A percentile compares a stretch with the other conserved stretches of the same genome.
Conservation (phyloP, 2,797 vertebrate species). For the Sitta carolinensis region DNA sequence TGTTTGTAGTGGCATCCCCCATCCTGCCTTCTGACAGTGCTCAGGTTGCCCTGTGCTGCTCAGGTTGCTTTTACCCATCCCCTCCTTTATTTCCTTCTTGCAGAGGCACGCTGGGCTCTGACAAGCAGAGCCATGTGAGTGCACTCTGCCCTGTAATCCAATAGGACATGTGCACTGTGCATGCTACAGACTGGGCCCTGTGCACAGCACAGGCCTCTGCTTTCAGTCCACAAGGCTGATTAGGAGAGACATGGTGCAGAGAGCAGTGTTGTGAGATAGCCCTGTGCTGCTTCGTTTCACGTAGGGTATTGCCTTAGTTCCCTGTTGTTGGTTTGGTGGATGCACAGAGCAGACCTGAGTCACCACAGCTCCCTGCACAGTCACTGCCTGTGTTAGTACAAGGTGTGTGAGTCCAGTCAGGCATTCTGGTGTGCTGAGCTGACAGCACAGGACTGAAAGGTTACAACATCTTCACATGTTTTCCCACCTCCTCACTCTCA, state of each 20-base stretch:
- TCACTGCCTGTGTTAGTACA: not conserved
- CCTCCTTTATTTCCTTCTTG: not conserved
- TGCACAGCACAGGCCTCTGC: not conserved
- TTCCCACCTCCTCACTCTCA: not conserved
- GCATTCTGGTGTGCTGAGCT: not conserved
- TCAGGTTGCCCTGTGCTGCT: not conserved
- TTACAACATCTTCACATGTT: not conserved
- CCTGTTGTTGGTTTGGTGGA: not conserved
- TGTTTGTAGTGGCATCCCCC: not conserved
- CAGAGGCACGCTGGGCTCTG: not conserved
- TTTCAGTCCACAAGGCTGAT: constrained; percentile 40
- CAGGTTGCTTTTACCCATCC: not conserved
- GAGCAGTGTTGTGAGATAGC: not conserved
- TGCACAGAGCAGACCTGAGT: not conserved
- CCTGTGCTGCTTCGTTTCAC: not conserved
- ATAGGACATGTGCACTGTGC: constrained; percentile 59
- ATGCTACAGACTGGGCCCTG: not conserved
- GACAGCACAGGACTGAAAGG: not conserved
- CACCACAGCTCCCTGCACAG: not conserved
- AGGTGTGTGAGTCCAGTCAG: not conserved
- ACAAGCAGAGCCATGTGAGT: constrained; percentile 21
- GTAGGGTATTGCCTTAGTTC: not conserved
- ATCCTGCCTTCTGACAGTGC: not conserved
- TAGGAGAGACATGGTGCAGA: not conserved
- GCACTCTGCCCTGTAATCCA: constrained; percentile 58